phyloP scores from a whole-genome alignment of 2,797 vertebrate species.

The Cryptoblepharus egeriae region DNA sequence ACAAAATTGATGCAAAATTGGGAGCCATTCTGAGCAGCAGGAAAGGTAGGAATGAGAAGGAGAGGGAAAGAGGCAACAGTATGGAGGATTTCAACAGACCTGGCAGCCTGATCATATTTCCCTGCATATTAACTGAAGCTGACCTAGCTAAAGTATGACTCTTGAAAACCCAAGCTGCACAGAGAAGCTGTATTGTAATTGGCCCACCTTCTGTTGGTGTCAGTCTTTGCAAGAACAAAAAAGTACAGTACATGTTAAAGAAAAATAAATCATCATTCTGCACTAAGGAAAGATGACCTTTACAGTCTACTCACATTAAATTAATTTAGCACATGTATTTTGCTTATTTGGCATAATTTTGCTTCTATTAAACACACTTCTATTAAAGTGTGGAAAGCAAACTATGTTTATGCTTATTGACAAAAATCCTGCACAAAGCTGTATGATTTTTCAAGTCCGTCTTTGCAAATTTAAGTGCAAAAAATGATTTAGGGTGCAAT shows the following conservation, averaged over 20 bases:
- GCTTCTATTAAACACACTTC: neutral
- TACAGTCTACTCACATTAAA: neutral
- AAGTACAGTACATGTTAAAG: neutral
- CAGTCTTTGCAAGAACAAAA: neutral
- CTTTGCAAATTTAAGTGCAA: neutral
- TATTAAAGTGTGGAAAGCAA: too few species aligned
- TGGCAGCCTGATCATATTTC: neutral
- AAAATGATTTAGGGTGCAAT: neutral
- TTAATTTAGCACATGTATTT: neutral
- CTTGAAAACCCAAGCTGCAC: neutral
- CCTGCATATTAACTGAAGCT: neutral
- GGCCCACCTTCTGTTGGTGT: neutral
- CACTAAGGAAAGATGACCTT: neutral
- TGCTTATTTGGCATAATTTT: constrained; percentile 3
- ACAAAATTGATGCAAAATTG: too few species aligned
- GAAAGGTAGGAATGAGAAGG: neutral
- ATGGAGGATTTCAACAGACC: neutral
- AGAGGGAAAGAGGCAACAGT: too few species aligned
- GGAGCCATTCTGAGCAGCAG: neutral
- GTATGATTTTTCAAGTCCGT: too few species aligned
- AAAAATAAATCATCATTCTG: neutral
- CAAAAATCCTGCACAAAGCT: too few species aligned
- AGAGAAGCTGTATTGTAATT: neutral
- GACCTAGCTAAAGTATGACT: neutral
- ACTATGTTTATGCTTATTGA: too few species aligned